Evolutionary conservation across 2,888 invertebrate species (phyloP).

Genomic region (Acleris holmiana): DNA sequence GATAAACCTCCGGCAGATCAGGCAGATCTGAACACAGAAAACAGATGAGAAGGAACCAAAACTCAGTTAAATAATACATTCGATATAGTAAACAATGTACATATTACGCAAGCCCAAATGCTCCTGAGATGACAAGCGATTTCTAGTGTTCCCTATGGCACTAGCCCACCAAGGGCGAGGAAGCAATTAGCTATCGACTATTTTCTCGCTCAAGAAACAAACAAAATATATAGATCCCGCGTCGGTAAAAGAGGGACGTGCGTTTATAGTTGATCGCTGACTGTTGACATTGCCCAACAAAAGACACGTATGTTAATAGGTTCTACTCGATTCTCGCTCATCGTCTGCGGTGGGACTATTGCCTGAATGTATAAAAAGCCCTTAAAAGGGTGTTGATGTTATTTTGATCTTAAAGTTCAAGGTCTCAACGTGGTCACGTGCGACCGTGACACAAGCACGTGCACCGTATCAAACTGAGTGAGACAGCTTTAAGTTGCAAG

Average conservation of each 20-base stretch:
- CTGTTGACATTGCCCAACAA: too few species aligned
- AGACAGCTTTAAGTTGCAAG: constrained; percentile 10
- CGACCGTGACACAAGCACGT: constrained; percentile 28
- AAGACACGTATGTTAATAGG: too few species aligned
- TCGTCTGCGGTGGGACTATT: too few species aligned
- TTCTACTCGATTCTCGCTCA: too few species aligned
- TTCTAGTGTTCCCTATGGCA: neutral
- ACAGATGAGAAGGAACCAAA: neutral
- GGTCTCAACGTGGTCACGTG: constrained; percentile 2
- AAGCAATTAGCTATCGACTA: too few species aligned
- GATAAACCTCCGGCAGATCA: constrained; percentile 63
- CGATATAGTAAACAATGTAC: too few species aligned
- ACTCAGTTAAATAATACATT: too few species aligned
- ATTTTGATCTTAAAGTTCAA: constrained; percentile 23
- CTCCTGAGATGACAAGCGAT: neutral
- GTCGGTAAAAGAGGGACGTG: too few species aligned
- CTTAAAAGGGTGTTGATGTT: neutral
- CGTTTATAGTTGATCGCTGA: too few species aligned
- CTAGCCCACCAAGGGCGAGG: too few species aligned
- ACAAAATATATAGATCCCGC: too few species aligned
- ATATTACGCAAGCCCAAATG: neutral
- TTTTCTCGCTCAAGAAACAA: too few species aligned
- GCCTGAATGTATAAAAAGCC: neutral
- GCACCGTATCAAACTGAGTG: constrained; percentile 11
- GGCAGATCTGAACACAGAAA: constrained; percentile 2